Conservation (phyloP, 2,888 invertebrate genomes). For the Drosophila macrospina region DNA sequence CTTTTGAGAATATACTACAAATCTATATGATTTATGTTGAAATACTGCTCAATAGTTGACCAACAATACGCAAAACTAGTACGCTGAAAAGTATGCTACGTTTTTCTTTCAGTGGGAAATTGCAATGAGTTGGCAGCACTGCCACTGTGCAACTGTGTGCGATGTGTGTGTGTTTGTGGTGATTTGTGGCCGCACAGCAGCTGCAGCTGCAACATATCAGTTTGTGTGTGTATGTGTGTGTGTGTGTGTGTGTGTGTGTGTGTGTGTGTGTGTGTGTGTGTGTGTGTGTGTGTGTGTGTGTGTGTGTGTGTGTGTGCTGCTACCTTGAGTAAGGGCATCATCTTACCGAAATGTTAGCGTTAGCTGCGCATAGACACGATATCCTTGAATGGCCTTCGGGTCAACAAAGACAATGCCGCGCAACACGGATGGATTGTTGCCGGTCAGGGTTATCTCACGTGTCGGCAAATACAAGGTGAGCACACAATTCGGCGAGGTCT, state of each 20-base stretch:
- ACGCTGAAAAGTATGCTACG: background rate
- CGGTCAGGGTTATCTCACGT: constrained; percentile 91
- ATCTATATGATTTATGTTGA: no score
- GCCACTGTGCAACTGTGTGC: background rate
- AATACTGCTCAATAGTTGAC: no score
- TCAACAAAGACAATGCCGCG: constrained; percentile 97
- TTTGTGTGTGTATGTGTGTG: background rate
- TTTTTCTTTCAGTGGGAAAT: background rate
- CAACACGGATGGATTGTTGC: constrained; percentile 90
- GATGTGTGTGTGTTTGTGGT: background rate
- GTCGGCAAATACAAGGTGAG: constrained; percentile 93
- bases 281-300: background rate
- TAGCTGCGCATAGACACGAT: constrained; percentile 93
- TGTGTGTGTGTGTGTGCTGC: background rate
- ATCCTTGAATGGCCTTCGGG: constrained; percentile 91
- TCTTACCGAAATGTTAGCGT: constrained; percentile 95
- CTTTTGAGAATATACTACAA: no score
- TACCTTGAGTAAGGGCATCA: constrained; percentile 3
- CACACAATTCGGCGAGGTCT: constrained; percentile 94
- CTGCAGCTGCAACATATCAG: background rate
- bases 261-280: background rate
- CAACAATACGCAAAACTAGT: no score
- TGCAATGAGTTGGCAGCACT: constrained; percentile 4
- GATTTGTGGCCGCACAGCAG: background rate
- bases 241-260: background rate